A percentile compares a stretch with the other conserved stretches of the same genome.
Conservation (phyloP, 2,888 invertebrate genomes). For the Erynnis tages region DNA sequence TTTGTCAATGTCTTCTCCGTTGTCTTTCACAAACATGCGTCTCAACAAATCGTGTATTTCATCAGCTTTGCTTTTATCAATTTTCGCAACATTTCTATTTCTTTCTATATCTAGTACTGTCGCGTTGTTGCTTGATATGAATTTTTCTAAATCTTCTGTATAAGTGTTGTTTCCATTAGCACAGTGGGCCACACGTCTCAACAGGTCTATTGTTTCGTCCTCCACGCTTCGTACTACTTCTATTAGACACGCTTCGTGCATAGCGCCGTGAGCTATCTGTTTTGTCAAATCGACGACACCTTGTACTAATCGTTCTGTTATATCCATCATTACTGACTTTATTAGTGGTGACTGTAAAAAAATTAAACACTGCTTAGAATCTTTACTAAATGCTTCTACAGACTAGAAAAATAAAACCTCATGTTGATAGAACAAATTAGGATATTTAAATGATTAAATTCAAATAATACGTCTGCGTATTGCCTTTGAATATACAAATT, state of each 20-base stretch:
- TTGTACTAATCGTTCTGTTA: conserved; percentile 60
- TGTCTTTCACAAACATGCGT: conserved; percentile 50
- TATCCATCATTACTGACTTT: conserved; percentile 70
- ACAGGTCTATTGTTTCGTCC: conserved; percentile 58
- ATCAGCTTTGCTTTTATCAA: conserved; percentile 36
- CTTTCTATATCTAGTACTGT: conserved; percentile 53
- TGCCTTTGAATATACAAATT: too few relatives aligned
- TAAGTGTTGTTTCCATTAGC: conserved; percentile 45
- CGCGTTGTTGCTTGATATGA: conserved; percentile 56
- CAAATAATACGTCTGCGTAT: too few relatives aligned
- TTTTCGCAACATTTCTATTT: conserved; percentile 22
- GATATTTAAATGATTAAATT: too few relatives aligned
- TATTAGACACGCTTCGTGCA: conserved; percentile 77
- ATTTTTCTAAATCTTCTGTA: conserved; percentile 42
- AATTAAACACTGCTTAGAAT: too few relatives aligned
- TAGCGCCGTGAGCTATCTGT: conserved; percentile 71
- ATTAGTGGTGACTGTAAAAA: conserved; percentile 60
- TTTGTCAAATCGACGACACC: conserved; percentile 68
- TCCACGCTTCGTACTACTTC: conserved; percentile 68
- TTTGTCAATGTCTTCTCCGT: conserved; percentile 42
- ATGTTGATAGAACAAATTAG: background rate
- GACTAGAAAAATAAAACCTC: background rate
- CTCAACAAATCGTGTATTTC: conserved; percentile 53
- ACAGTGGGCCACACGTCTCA: conserved; percentile 51
- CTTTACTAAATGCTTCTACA: too few relatives aligned